Conservation (phyloP, 2,113 vertebrate species). For the Podocnemis expansa region DNA sequence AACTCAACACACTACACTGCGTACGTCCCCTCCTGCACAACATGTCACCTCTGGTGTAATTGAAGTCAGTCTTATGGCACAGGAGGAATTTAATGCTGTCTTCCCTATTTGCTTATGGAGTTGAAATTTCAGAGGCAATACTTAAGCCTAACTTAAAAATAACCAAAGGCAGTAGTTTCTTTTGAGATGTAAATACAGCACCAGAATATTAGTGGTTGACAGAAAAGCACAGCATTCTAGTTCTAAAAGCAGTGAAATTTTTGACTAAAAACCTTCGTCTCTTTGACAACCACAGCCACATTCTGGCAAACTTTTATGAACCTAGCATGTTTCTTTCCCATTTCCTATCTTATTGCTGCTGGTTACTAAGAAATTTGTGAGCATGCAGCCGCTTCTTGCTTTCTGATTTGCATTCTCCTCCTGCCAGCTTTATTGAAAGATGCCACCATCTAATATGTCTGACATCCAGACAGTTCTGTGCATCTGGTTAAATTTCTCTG, state of each 20-base stretch:
- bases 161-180: neutral
- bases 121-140: neutral
- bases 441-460: neutral
- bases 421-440: neutral
- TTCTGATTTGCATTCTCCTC: neutral
- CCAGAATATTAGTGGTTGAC: neutral
- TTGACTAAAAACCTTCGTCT: neutral
- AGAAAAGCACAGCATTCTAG: neutral
- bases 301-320: neutral
- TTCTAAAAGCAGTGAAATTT: neutral
- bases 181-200: neutral
- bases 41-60: neutral
- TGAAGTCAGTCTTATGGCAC: neutral
- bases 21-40: too few relatives aligned
- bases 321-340: rapidly evolving
- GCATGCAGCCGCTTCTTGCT: neutral
- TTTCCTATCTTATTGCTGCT: neutral
- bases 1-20: too few relatives aligned
- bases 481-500: neutral
- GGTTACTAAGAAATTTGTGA: neutral
- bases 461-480: neutral
- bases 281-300: neutral
- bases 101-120: neutral
- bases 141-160: neutral
- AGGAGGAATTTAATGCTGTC: neutral